Base-by-base conservation (phyloP, 1,140 invertebrate genomes). In the Lordiphosa clarofinis region DNA sequence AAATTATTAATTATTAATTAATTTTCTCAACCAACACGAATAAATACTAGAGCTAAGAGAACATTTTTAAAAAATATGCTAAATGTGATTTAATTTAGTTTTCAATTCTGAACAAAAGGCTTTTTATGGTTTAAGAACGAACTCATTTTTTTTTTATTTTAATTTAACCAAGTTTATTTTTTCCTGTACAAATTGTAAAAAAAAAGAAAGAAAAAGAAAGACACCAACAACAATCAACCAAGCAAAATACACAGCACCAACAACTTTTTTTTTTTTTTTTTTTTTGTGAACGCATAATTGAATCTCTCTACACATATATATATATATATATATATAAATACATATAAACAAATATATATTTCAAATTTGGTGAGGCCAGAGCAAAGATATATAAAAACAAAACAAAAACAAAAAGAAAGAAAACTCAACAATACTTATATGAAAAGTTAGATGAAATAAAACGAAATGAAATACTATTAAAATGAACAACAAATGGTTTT, bases 31-130 rank as follows among this genome's bases (percentile, higher is more conserved):
- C 8, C 40, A 36, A 48, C 11, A 39, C 49, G 13, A 4, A 12
- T 64, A 50, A 46, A 33, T 35, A 15, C 49, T 66, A 38, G n/a
- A 11, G 40, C 42, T 57, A 61, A 63, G 52, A 13, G 2, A 35
- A 56, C 39, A 61, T 66, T 72, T 72, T 66, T 66, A 57, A 69
- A 37, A 44, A 42, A 73, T 65, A 74, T 72, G 75, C 75, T 81
- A 72, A 81, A 81, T 81, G 75, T 81, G 75, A 81, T 81, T 81
- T 81, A 81, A 68, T 81, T 81, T 81, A 81, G 56, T 72, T 81
- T 70, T 75, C 61, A 47, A 68, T 68, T 74, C 59, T 54, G 47
- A 73, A 73, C 44, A 65, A 79, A 68, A 59, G 76, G 76, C 76
- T 81, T 81, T 81, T 81, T 81, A 81, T 82, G 9, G 28, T 75